Base-by-base conservation (phyloP, 2,888 invertebrate species). In the Amiota minor region DNA sequence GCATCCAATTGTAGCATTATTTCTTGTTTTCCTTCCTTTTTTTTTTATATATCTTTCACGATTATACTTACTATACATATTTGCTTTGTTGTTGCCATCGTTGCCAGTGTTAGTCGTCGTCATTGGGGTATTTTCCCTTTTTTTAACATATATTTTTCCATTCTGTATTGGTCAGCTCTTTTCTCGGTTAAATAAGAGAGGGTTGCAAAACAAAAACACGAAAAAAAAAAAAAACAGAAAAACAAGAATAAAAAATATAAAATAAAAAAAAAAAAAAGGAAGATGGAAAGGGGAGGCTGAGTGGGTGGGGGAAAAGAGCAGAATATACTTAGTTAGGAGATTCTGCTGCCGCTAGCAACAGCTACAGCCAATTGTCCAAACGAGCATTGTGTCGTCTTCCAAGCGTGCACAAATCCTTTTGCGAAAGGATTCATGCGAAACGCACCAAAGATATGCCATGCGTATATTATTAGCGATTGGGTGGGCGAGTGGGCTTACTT, bases 1-100 rank as follows among this genome's bases (percentile, higher is more conserved):
- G 77, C 83, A 78, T 80, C 84, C 81, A 81, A 81, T 81, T 81
- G 84, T 35, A 81, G 81, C 81, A 78, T 78, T 71, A 80, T 80
- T 73, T 68, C 78, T 47, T 47, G 72, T 75, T 72, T 65, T 70
- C 53, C 68, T 65, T 65, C 35, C 35, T 35, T 16, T 20, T 59
- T 59, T 56, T 56, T 56, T 56, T 56, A 56, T 11, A 16, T 59
- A 59, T 35, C 35, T 35, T 35, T 35, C 35, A 35, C 35, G 35
- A 35, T 35, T 35, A 35, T 35, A 35, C 2, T 35, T 23, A 23
- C 3, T 35, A 35, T 35, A 6, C 6, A 35, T 35, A 35, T 35
- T 35, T 35, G 35, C 35, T 35, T 35, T 35, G 35, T 35, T 35
- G 35, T 35, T 59, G 59, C 16, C n/a, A 16, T 59, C 11, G 59